Percentiles rank a stretch among this genome's conserved stretches.
Evolutionary conservation across 2,888 invertebrate genomes (phyloP).

Genomic region (Epiperipatus broadwayi): DNA sequence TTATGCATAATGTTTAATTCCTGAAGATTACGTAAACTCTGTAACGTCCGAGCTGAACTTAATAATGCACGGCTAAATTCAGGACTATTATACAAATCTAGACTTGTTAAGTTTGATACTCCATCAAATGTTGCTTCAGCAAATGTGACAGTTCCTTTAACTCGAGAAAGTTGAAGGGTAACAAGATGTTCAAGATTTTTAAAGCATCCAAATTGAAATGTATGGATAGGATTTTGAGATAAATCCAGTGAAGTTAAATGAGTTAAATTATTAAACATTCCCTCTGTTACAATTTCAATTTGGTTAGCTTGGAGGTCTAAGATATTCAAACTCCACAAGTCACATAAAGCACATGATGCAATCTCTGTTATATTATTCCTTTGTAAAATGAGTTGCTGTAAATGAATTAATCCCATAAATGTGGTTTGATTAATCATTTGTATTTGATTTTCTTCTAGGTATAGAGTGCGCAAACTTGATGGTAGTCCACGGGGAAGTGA

Average conservation of each 20-base stretch:
- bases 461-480: conserved; percentile 49
- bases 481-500: conserved; percentile 58
- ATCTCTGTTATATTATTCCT: conserved; percentile 53
- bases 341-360: conserved; percentile 52
- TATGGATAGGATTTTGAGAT: conserved; percentile 49
- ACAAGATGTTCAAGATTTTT: conserved; percentile 45
- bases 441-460: conserved; percentile 52
- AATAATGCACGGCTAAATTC: conserved; percentile 45
- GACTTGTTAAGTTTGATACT: conserved; percentile 45
- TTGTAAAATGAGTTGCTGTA: conserved; percentile 52
- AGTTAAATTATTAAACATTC: conserved; percentile 42
- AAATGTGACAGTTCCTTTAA: conserved; percentile 38
- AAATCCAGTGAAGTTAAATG: conserved; percentile 59
- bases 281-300: conserved; percentile 27
- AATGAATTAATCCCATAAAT: conserved; percentile 45
- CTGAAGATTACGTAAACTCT: conserved; percentile 47
- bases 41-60: conserved; percentile 48
- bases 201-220: conserved; percentile 45
- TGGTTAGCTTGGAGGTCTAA: conserved; percentile 30
- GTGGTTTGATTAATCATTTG: conserved; percentile 39
- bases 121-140: conserved; percentile 45
- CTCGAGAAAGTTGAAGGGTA: conserved; percentile 45
- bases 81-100: conserved; percentile 55
- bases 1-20: conserved; percentile 46
- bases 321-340: conserved; percentile 39